Conservation (phyloP, 2,797 vertebrate species). For the Karalla daura region DNA sequence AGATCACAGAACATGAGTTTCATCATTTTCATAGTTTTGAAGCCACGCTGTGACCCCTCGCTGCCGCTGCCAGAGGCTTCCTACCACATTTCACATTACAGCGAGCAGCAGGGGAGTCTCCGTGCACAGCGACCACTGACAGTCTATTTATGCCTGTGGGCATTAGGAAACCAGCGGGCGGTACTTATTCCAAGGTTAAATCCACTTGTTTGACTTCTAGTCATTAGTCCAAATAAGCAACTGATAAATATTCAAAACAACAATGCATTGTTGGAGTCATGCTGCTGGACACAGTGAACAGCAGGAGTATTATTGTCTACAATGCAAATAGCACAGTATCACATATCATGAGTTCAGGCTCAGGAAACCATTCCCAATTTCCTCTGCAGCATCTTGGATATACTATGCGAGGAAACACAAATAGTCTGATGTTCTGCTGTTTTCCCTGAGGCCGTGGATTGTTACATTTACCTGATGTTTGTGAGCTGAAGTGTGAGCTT, state of each 20-base stretch:
- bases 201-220: not conserved
- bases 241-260: not conserved
- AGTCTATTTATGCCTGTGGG: not conserved
- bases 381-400: not conserved
- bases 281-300: not conserved
- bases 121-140: not conserved
- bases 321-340: not conserved
- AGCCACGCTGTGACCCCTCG: not conserved
- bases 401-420: not conserved
- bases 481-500: not conserved
- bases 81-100: constrained; percentile 3
- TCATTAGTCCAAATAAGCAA: not conserved
- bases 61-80: not conserved
- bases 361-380: not conserved
- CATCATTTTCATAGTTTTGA: not conserved
- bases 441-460: constrained; percentile 16
- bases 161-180: not conserved
- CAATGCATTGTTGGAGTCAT: not conserved
- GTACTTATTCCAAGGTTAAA: not conserved
- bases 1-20: not conserved
- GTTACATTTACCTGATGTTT: not conserved
- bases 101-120: not conserved
- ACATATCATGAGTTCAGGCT: not conserved
- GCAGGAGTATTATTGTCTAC: rapidly evolving
- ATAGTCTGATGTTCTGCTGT: not conserved